Base-by-base conservation (phyloP, 2,113 vertebrate genomes). In the Accipiter cooperii region DNA sequence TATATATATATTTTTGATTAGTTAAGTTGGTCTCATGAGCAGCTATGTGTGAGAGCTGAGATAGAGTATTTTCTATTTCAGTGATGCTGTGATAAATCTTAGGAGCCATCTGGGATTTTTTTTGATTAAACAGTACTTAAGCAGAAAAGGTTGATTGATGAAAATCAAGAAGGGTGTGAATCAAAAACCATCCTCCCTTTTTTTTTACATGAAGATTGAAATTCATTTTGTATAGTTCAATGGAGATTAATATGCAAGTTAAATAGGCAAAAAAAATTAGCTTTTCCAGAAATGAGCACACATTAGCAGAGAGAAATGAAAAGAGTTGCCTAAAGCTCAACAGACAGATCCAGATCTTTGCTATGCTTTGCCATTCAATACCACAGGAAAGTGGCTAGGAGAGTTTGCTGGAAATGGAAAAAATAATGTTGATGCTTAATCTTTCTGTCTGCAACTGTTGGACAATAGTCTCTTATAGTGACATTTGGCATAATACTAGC, bases 121-220 rank as follows among this genome's bases (percentile, higher is more conserved):
- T 96, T 94, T 84, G 16, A 96, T 95, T 92, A 93, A 93, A 74
- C 36, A 84, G 58, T 77, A 74, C 54, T 95, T 95, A 87, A 96
- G 91, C 66, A 91, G 93, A 84, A 95, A 90, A 94, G 68, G 83
- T 90, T 96, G 93, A 87, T 95, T 74, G 89, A 95, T 97, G 93
- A 96, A 94, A 94, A 96, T 90, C 79, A 69, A 88, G 86, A 52
- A 60, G 61, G 83, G 76, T 89, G 76, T 60, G 84, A 95, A 94
- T 90, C 52, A 63, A 96, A 97, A 89, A 7, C 8, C 5, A 69
- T 90, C 78, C 61, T 60, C n/a, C 17, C 3, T 14, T 60, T 71
- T 77, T 60, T 60, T 65, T 46, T 8, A 26, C 24, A 4, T 13
- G 34, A 60, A 77, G 91, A 84, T 84, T 86, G 84, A 95, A 95